phyloP scores from a whole-genome alignment of 2,113 vertebrate genomes.

The Myotis brandtii region DNA sequence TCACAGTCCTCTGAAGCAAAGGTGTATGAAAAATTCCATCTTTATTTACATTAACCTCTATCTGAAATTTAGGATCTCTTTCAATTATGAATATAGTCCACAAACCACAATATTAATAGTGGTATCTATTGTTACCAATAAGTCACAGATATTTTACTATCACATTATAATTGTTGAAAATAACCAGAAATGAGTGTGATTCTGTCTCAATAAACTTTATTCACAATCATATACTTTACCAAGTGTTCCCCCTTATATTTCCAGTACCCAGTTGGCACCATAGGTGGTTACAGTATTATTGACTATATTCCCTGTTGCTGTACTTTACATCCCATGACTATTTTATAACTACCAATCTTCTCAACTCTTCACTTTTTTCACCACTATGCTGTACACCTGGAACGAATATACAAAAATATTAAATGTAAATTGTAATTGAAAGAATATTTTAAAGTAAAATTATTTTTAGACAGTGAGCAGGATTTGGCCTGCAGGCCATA shows the following conservation, averaged over 20 bases:
- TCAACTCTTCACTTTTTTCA: not conserved
- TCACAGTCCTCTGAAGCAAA: not conserved
- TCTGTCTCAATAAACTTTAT: not conserved
- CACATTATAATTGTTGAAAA: not conserved
- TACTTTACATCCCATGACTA: not conserved
- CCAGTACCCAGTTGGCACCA: not conserved
- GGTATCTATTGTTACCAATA: not conserved
- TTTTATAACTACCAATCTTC: not conserved
- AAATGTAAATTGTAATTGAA: not conserved
- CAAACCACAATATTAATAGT: not conserved
- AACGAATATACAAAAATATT: not conserved
- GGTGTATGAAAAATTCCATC: not conserved
- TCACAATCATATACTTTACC: not conserved
- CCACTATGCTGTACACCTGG: not conserved
- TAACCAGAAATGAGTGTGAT: not conserved
- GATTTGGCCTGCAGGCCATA: not conserved
- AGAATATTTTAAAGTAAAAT: not conserved
- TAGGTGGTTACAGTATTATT: not conserved
- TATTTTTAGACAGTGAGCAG: not conserved
- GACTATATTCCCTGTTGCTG: not conserved
- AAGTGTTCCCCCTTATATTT: not conserved
- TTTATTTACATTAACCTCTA: not conserved
- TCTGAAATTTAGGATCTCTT: not conserved
- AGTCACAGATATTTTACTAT: not conserved
- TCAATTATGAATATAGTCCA: not conserved